Base-by-base conservation (phyloP, 2,888 invertebrate species). In the Ormyrus pomaceus region DNA sequence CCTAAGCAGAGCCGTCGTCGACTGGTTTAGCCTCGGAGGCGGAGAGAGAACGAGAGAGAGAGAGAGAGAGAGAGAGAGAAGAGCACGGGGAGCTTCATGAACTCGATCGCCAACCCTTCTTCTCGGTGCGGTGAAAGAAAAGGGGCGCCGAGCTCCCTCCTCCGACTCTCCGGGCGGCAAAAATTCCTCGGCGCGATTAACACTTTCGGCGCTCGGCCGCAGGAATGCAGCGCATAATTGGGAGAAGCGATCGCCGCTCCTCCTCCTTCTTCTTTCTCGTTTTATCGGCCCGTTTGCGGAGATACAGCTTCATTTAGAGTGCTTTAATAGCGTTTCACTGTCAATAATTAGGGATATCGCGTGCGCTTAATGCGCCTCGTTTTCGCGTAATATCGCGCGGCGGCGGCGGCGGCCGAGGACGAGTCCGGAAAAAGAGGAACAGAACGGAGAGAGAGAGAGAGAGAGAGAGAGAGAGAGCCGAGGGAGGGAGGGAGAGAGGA, bases 51-150 rank as follows among this genome's bases (percentile, higher is more conserved):
- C 0, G 19, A 19, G 19, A 19, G 19, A 19, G 19, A 19, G 19
- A 19, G 19, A 19, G 19, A 19, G 19, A 19, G 19, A 19, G 19
- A 19, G 19, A 19, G 19, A 19, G 19, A 19, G 19, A 19, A 19
- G 19, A 19, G 19, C 51, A 34, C 62, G 45, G 83, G 19, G 85
- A 84, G 88, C 88, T 90, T 90, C 89, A 90, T 90, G 85, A 87
- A 90, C 87, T 89, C 88, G 89, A 90, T 90, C 85, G 76, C 85
- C 86, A 89, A 90, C 89, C 90, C 88, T 83, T 90, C 89, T 45
- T 72, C 48, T 19, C 7, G 19, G 11, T 8, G 11, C 9, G 11
- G 0, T 0, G 1, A 13, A 51, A 50, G 48, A 11, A 50, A n/a
- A 19, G 55, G 34, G 61, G 56, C 19, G 19, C 19, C 19, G 19